Conservation (phyloP, 2,797 vertebrate species). For the Neosilurus mollespiculum region DNA sequence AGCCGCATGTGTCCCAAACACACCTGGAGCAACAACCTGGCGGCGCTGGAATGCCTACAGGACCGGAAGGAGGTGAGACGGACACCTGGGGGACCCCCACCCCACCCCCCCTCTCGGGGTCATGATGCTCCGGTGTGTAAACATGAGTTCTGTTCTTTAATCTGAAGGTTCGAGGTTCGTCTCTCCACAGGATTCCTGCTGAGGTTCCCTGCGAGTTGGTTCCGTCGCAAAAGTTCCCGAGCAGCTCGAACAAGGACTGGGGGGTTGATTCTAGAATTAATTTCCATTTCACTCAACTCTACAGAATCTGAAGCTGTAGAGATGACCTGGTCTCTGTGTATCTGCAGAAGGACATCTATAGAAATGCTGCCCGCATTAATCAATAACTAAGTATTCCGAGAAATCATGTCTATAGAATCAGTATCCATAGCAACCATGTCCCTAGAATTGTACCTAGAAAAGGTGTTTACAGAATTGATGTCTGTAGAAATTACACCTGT, state of each 20-base stretch:
- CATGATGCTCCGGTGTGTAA: background rate
- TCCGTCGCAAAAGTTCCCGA: background rate
- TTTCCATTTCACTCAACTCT: background rate
- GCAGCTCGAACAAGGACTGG: background rate
- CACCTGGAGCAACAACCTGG: slow-evolving; percentile 95
- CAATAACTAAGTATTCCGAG: too few species aligned
- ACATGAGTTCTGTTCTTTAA: background rate
- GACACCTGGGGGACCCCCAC: background rate
- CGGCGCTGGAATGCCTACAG: slow-evolving; percentile 93
- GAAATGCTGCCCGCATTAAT: too few species aligned
- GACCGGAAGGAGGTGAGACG: slow-evolving; percentile 89
- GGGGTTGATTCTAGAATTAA: background rate
- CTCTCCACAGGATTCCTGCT: background rate
- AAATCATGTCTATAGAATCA: background rate
- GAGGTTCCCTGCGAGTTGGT: too few species aligned
- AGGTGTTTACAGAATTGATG: background rate
- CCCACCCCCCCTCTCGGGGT: background rate
- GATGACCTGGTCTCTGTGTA: too few species aligned
- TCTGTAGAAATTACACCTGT: background rate
- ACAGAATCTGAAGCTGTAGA: background rate
- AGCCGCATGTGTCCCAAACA: slow-evolving; percentile 90
- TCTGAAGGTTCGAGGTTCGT: background rate
- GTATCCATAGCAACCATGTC: background rate
- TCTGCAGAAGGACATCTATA: too few species aligned
- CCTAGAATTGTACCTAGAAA: too few species aligned